Base-by-base conservation (phyloP, 2,797 vertebrate species). In the Enteromius argenteus region DNA sequence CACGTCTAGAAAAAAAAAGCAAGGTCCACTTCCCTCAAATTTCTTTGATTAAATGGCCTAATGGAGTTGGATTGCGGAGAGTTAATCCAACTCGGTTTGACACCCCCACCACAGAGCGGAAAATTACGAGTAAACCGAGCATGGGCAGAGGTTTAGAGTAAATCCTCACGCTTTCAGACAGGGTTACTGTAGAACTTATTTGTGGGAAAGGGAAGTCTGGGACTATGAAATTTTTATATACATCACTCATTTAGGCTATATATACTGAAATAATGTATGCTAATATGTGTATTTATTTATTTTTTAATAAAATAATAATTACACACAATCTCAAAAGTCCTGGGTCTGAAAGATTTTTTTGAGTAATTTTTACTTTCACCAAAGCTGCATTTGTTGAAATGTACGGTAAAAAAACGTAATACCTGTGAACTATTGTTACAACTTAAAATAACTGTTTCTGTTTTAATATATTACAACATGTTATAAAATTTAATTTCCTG, bases 1-100 rank as follows among this genome's bases (percentile, higher is more conserved):
- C 42, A 72, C 15, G 32, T 42, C 49, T 71, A 79, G 79, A 10
- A 44, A 85, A 78, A 87, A 83, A 49, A 32, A 15, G 39, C 53
- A 71, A 71, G 79, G 71, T 66, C 84, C 58, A 67, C 85, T 85
- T 51, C 44, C 56, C 71, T 39, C 35, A 46, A 58, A 79, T 77
- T 85, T 14, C 23, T 73, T 71, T 79, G 85, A 87, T 78, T 87
- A 79, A 62, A 86, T 58, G 46, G 39, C 49, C 80, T 79, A 81
- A 68, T 83, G 69, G 80, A 76, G 68, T 46, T 64, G 42, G 62
- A 66, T 81, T 66, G 15, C 11, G 11, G 75, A 79, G 73, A 64
- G 77, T 81, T 87, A 81, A 81, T 84, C 74, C 66, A 79, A 27
- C 82, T 87, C 66, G 64, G 64, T 86, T 80, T 75, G 71, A 88